phyloP scores from a whole-genome alignment of 23 tunicate genomes.

The Ascidia mentula region DNA sequence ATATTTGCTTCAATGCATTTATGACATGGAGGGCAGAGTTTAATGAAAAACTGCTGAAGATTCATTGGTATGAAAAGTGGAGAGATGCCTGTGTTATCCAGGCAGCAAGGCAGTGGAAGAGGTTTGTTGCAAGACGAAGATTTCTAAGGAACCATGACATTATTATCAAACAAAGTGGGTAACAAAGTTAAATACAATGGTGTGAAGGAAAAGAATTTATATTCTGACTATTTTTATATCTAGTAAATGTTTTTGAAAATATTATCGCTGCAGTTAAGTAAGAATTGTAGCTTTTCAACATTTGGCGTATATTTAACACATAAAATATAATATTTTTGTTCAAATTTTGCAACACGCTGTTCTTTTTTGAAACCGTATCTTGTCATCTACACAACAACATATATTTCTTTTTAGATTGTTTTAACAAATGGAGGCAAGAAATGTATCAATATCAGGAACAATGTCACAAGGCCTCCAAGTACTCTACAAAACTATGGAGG shows the following conservation, averaged over 20 bases:
- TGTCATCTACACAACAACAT: too few species aligned
- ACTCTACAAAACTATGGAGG: neutral
- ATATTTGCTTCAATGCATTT: constrained; percentile 6
- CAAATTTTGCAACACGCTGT: too few species aligned
- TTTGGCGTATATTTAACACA: too few species aligned
- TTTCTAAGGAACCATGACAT: neutral
- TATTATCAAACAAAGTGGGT: neutral
- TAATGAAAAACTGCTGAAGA: neutral
- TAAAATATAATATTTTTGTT: too few species aligned
- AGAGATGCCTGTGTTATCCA: constrained; percentile 1
- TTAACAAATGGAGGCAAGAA: neutral
- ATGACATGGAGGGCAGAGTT: neutral
- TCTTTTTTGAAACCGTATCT: too few species aligned
- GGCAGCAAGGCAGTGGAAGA: neutral
- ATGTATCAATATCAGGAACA: neutral
- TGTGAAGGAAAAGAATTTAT: too few species aligned
- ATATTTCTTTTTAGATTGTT: neutral
- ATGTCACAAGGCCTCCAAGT: neutral
- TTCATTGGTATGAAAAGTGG: neutral
- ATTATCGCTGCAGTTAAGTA: too few species aligned
- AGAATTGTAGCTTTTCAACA: too few species aligned
- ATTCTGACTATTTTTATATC: too few species aligned
- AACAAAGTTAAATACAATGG: too few species aligned
- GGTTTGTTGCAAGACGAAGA: neutral
- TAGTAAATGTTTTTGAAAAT: too few species aligned